Evolutionary conservation across 2,888 invertebrate species (phyloP), one percentile per base, ranked within the genome.

Genomic region (Chorisops tibialis): DNA sequence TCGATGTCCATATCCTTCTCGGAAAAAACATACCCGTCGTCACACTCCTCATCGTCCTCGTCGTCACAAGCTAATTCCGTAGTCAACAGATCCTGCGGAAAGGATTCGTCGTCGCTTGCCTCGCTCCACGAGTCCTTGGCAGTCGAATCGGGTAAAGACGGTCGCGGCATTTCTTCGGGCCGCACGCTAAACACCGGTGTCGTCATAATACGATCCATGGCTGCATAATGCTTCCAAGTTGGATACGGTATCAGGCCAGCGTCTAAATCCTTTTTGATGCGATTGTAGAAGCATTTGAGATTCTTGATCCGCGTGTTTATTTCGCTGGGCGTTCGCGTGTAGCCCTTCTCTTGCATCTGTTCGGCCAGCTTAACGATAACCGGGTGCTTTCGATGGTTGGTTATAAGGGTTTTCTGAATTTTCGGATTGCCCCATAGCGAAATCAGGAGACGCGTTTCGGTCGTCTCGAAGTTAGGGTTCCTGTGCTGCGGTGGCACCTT

Each of bases 231-330:
- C 41, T 82, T 82, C 83, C 83, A 83, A 59, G 81, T 81, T 1
- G 82, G 82, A 70, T 82, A 82, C 11, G 77, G 79, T 5, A 79
- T 75, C 12, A 77, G 68, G 3, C 82, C 82, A 47, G 76, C 73
- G 62, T 81, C 79, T 70, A 82, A 78, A 41, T 82, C 80, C 68
- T 82, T 80, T 71, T 83, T 83, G 62, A 83, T 79, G 18, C 83
- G 79, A 73, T 83, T 83, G 69, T 83, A 83, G 64, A 83, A 79
- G 69, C 83, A 83, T 74, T 83, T 83, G 35, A 83, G 72, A 71
- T 83, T 83, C 67, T 83, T 79, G 51, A 83, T 82, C 62, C 83
- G 76, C n/a, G 83, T 83, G 64, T 82, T 83, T 61, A 83, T 83
- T 72, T 83, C 83, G 68, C 83, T 83, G 0, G 83, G 81, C 3